Base-by-base conservation (phyloP, 2,888 invertebrate genomes). In the Drosophila vallismaia region DNA sequence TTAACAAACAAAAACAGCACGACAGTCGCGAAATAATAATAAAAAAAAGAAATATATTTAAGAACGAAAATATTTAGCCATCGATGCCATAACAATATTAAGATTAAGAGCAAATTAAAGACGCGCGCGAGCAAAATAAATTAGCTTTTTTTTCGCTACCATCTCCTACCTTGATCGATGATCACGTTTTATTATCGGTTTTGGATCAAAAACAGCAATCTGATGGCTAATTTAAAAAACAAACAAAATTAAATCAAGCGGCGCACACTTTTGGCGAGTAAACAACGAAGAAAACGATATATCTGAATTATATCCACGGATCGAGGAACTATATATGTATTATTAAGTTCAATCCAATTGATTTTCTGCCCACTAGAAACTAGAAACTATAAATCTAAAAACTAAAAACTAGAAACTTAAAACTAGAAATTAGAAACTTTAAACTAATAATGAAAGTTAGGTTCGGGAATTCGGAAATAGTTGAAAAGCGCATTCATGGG, bases 61-160 rank as follows among this genome's bases (percentile, higher is more conserved):
- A 36, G 36, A 6, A n/a, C n/a, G n/a, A 12, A 36, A 36, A 36
- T 12, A 36, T 36, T 36, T 51, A 24, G 29, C 51, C 26, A 8
- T 29, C 52, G 36, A 53, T 53, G 64, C 44, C 45, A 64, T 64
- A 64, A 53, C 64, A 53, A 38, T 66, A 46, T 46, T 31, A 46
- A 53, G 31, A 64, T 64, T 64, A 64, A 64, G 24, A 64, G 36
- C 53, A 64, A 64, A 64, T 64, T 64, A 45, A 64, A 9, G 64
- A 14, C 52, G 64, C 31, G 64, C 64, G 63, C 64, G 33, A 33
- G 26, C 12, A 28, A 28, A 28, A 28, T 28, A 28, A 5, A 28
- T 28, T 28, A 28, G 3, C 24, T 2, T n/a, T 46, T 28, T 28
- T 12, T 48, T 40, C 31, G 3, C 5, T 10, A 10, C 33, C 9